A percentile compares a stretch with the other conserved stretches of the same genome.
Evolutionary conservation across 1,140 invertebrate species (phyloP).

Genomic region (Ptiloglossa arizonensis): DNA sequence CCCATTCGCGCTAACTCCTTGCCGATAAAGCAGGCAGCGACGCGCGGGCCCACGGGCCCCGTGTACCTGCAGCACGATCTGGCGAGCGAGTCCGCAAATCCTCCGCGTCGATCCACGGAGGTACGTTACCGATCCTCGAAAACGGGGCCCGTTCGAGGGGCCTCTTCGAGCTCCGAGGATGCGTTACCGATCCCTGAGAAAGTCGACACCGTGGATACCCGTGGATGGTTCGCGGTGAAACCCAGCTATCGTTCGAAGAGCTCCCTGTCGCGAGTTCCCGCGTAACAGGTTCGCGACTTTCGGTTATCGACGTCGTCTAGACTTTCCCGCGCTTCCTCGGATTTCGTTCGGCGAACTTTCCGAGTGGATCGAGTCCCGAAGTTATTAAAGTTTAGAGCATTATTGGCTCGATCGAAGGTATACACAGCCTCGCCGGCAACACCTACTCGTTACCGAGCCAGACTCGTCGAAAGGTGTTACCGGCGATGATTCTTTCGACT

Average conservation of each 20-base stretch:
- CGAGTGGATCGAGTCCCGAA: no score
- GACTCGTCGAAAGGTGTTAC: no score
- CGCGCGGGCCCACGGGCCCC: background rate
- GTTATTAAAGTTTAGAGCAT: no score
- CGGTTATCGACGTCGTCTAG: no score
- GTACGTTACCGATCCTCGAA: slow-evolving; percentile 56
- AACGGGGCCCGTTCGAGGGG: background rate
- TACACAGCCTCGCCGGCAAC: no score
- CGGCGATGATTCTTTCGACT: no score
- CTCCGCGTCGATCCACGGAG: background rate
- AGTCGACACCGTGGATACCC: background rate
- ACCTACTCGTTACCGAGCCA: no score
- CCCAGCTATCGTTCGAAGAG: background rate
- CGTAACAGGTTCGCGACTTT: no score
- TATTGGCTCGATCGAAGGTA: no score
- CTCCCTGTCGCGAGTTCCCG: no score
- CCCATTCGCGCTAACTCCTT: slow-evolving; percentile 51
- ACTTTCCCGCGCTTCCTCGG: no score
- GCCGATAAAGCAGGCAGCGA: slow-evolving; percentile 70
- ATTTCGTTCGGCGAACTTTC: no score
- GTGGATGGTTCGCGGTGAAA: background rate
- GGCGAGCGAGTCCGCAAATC: slow-evolving; percentile 27
- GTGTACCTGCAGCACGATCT: slow-evolving; percentile 59
- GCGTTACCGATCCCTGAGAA: slow-evolving; percentile 40
- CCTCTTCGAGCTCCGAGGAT: slow-evolving; percentile 5